Evolutionary conservation across 2,888 invertebrate genomes (phyloP), one percentile per base, ranked within the genome.

Genomic region (Cosmia pyralina): DNA sequence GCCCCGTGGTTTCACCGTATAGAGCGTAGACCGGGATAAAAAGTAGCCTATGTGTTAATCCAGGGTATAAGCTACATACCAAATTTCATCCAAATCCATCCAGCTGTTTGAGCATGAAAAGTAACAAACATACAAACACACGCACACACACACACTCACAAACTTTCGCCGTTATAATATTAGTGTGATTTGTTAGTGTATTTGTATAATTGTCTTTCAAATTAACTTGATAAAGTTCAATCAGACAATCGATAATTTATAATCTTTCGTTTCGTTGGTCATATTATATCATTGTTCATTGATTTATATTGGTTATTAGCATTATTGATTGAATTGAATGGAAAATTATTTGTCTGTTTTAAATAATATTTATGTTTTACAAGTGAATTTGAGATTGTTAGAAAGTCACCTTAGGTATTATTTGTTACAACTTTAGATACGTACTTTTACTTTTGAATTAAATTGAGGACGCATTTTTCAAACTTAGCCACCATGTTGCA

Each of bases 161-260:
- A n/a, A n/a, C n/a, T n/a, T n/a, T n/a, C n/a, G n/a, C n/a, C n/a
- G n/a, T n/a, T n/a, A n/a, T n/a, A n/a, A n/a, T n/a, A n/a, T n/a
- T n/a, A n/a, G n/a, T n/a, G n/a, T n/a, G n/a, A 71, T 69, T 69
- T 46, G 55, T 69, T 69, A 55, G 59, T n/a, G n/a, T 79, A 68
- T 63, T 69, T 70, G 58, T 79, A 46, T 72, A 63, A 83, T 70
- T 75, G 65, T 68, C 64, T 74, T 69, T 76, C 70, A 69, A 75
- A 79, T 64, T 10, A 72, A 52, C 15, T 44, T 41, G 63, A n/a
- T n/a, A n/a, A n/a, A n/a, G n/a, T n/a, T n/a, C n/a, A n/a, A n/a
- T n/a, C n/a, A n/a, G n/a, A n/a, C n/a, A n/a, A 71, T 79, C 48
- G 67, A 57, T 28, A 28, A 28, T 75, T 59, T 72, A 72, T 46